Evolutionary conservation across 2,888 invertebrate species (phyloP).

Genomic region (Dolichopus griseipennis): DNA sequence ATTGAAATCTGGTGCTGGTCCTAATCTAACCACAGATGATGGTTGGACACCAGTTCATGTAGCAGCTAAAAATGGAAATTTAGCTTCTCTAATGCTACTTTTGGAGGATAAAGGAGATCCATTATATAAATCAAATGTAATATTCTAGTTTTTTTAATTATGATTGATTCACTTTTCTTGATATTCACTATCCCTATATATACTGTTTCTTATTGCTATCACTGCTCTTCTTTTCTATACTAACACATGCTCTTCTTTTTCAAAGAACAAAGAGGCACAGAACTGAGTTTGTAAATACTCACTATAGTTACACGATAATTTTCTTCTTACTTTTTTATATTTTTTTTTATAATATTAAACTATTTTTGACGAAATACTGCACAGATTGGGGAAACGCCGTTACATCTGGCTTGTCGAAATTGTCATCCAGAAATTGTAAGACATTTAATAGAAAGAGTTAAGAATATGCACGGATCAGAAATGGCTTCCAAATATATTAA

Average conservation of each 20-base stretch:
- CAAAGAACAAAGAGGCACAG: too few species aligned
- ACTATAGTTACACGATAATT: too few species aligned
- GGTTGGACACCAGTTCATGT: constrained; percentile 97
- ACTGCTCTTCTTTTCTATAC: too few species aligned
- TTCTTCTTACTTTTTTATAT: neutral
- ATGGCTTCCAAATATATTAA: constrained; percentile 80
- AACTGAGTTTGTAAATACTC: too few species aligned
- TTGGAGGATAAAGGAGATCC: constrained; percentile 94
- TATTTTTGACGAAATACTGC: neutral
- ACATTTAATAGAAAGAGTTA: constrained; percentile 76
- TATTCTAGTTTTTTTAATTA: constrained; percentile 17
- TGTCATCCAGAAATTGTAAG: constrained; percentile 78
- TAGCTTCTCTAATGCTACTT: constrained; percentile 73
- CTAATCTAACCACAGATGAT: constrained; percentile 90
- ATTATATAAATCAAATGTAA: constrained; percentile 79
- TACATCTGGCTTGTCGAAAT: constrained; percentile 86
- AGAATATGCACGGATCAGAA: constrained; percentile 63
- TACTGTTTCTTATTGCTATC: too few species aligned
- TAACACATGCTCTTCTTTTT: too few species aligned
- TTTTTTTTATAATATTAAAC: neutral
- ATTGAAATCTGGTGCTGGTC: constrained; percentile 93
- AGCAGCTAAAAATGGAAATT: constrained; percentile 85
- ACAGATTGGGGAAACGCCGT: constrained; percentile 87
- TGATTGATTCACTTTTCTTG: too few species aligned
- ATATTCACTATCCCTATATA: too few species aligned